Percentiles rank a stretch among this genome's conserved stretches.
These are phyloP conservation scores for Arctia plantaginis DNA, from an alignment of 2,888 invertebrate species.

Conservation along the genomic window DNA sequence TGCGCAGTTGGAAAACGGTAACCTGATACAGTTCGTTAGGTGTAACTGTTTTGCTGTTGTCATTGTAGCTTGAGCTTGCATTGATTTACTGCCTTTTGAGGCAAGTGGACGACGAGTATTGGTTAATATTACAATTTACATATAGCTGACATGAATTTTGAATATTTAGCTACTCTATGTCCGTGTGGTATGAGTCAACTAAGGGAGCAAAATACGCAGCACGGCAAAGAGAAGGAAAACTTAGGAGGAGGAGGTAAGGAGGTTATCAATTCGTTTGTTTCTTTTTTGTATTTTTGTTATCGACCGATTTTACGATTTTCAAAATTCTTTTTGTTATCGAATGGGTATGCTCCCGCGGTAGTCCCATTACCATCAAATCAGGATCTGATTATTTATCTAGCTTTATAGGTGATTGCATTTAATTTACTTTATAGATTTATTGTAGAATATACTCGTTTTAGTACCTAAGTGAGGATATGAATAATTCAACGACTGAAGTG, in stretches of 20 bases:
- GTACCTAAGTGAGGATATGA: background rate
- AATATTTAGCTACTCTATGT: background rate
- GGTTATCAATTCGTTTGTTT: too few species aligned
- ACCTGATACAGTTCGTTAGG: slow-evolving; percentile 4
- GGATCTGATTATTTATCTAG: too few species aligned
- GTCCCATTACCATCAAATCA: too few species aligned
- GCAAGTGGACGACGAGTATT: background rate
- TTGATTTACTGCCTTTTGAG: background rate
- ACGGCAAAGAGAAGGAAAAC: too few species aligned
- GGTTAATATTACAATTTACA: background rate
- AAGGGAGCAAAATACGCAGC: too few species aligned
- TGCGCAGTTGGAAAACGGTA: slow-evolving; percentile 2
- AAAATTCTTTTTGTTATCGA: too few species aligned
- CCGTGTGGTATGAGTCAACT: background rate
- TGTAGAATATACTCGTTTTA: background rate
- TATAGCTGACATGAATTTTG: background rate
- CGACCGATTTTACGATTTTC: too few species aligned
- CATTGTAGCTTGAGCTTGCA: background rate
- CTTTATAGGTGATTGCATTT: too few species aligned
- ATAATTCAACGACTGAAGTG: background rate
- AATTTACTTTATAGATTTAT: too few species aligned
- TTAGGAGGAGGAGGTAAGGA: too few species aligned
- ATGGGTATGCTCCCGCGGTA: too few species aligned
- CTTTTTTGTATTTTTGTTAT: too few species aligned
- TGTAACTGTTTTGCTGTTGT: slow-evolving; percentile 1